A percentile compares a stretch with the other conserved stretches of the same genome.
Conservation (phyloP, 2,113 vertebrate genomes). For the Ellobius talpinus region DNA sequence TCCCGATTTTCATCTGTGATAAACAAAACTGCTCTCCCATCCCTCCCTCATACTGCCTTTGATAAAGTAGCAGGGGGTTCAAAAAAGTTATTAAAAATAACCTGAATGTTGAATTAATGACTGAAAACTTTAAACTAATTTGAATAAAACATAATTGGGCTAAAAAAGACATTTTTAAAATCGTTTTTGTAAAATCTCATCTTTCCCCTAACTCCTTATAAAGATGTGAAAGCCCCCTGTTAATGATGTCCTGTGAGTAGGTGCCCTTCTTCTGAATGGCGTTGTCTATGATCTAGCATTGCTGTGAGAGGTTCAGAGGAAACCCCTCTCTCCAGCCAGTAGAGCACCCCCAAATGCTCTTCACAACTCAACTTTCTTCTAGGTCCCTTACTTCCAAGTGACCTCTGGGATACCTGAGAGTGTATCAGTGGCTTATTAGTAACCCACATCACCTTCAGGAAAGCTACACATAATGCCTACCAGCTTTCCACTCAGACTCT, state of each 20-base stretch:
- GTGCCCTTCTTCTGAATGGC: fast-evolving
- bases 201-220: neutral
- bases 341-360: fast-evolving
- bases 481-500: neutral
- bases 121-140: neutral
- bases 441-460: fast-evolving
- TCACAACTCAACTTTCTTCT: neutral
- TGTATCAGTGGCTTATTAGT: too few species aligned
- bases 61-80: neutral
- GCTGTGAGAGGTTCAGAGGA: neutral
- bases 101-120: neutral
- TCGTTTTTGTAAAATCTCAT: neutral
- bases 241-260: neutral
- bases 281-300: fast-evolving
- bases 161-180: neutral
- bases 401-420: neutral
- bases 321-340: too few species aligned
- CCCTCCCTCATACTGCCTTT: neutral
- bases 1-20: neutral
- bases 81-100: neutral
- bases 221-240: neutral
- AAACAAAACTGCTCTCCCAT: neutral
- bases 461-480: fast-evolving
- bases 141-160: neutral
- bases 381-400: too few species aligned